These are phyloP conservation scores for Leucania comma DNA, from an alignment of 2,888 invertebrate genomes.

Conservation along the genomic window DNA sequence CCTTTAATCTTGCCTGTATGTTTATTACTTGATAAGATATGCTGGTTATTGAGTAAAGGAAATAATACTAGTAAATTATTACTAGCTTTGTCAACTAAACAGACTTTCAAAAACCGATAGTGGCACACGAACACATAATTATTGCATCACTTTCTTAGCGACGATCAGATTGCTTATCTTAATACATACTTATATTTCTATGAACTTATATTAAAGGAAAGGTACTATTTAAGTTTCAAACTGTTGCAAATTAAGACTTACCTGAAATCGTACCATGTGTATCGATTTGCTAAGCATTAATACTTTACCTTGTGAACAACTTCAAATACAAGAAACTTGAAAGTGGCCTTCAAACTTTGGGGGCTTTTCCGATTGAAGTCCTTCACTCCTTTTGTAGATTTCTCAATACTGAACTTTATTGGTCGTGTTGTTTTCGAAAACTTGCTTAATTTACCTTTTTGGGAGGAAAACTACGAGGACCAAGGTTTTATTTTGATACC, in stretches of 20 bases:
- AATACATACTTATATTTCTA: not conserved
- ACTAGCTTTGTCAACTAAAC: not conserved
- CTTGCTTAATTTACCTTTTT: conserved; percentile 1
- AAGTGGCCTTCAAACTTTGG: conserved; percentile 43
- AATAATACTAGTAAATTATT: not conserved
- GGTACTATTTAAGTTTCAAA: conserved; percentile 1
- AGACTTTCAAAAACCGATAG: not conserved
- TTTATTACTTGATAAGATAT: no score
- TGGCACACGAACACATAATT: no score
- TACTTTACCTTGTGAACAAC: conserved; percentile 39
- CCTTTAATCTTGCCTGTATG: no score
- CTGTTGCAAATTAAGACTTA: not conserved
- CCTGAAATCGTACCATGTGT: conserved; percentile 11
- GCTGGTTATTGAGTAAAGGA: not conserved
- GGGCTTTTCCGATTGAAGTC: conserved; percentile 35
- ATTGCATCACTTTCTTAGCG: not conserved
- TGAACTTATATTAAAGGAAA: not conserved
- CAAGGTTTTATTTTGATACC: not conserved
- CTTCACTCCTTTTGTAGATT: conserved; percentile 49
- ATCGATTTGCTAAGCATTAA: conserved; percentile 36
- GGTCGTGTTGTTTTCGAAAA: conserved; percentile 37
- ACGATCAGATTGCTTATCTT: not conserved
- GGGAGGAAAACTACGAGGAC: not conserved
- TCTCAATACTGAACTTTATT: conserved; percentile 39
- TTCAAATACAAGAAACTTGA: conserved; percentile 48